phyloP scores from a whole-genome alignment of 2,113 vertebrate genomes.

The Leptosomus discolor region DNA sequence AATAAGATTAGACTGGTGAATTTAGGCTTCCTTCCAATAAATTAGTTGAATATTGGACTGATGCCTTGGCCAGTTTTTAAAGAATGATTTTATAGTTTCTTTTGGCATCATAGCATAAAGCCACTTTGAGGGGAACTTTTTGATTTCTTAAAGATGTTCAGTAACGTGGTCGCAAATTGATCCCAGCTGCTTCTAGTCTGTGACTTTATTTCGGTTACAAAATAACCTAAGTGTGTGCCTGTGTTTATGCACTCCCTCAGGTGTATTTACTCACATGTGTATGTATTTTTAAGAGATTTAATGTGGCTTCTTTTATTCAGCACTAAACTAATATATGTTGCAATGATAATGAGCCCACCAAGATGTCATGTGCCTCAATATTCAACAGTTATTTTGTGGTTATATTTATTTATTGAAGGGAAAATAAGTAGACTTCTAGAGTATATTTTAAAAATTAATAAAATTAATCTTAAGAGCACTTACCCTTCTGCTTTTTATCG shows the following conservation, averaged over 20 bases:
- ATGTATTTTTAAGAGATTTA: neutral
- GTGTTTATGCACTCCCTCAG: neutral
- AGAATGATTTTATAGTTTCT: slow-evolving; percentile 67
- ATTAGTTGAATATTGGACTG: slow-evolving; percentile 60
- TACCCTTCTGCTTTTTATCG: neutral
- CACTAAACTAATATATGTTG: neutral
- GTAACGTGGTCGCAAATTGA: neutral
- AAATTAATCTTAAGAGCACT: neutral
- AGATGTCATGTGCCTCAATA: neutral
- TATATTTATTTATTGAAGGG: neutral
- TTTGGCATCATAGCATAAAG: slow-evolving; percentile 43
- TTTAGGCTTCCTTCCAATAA: slow-evolving; percentile 64
- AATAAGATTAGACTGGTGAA: slow-evolving; percentile 70
- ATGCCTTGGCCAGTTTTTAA: slow-evolving; percentile 60
- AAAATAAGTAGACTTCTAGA: neutral
- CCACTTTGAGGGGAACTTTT: slow-evolving; percentile 7
- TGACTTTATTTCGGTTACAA: neutral
- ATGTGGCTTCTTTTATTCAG: neutral
- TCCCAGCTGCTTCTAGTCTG: neutral
- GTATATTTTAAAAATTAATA: neutral
- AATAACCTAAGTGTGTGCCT: neutral
- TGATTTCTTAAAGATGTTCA: slow-evolving; percentile 31
- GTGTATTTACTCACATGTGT: neutral
- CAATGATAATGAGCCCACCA: neutral
- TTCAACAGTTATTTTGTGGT: neutral